Evolutionary conservation across 2,888 invertebrate species (phyloP).

Genomic region (Hyles lineata): DNA sequence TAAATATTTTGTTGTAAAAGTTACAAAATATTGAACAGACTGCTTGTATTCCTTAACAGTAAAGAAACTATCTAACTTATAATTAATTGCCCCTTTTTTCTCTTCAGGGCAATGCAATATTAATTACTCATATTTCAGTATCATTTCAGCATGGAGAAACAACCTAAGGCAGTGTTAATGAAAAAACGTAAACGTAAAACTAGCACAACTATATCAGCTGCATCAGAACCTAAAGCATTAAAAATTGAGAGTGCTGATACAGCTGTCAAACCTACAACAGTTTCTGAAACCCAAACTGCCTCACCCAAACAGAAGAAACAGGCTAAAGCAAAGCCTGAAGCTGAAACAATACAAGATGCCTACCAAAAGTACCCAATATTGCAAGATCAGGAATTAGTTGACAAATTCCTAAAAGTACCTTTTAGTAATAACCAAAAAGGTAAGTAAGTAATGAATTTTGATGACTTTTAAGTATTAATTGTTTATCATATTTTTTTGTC

Average conservation of each 20-base stretch:
- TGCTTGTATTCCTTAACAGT: no score
- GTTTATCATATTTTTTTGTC: no score
- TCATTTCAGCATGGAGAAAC: constrained; percentile 46
- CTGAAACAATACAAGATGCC: constrained; percentile 40
- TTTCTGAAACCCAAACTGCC: not conserved
- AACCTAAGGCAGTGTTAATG: constrained; percentile 32
- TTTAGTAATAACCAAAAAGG: constrained; percentile 79
- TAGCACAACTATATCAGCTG: constrained; percentile 31
- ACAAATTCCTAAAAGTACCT: constrained; percentile 59
- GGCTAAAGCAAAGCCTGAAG: constrained; percentile 27
- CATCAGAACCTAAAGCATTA: constrained; percentile 42
- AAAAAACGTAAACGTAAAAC: constrained; percentile 49
- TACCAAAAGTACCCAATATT: constrained; percentile 61
- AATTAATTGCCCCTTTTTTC: not conserved
- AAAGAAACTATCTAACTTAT: not conserved
- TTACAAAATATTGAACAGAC: no score
- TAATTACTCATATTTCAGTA: not conserved
- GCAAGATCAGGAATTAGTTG: constrained; percentile 59
- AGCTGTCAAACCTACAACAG: not conserved
- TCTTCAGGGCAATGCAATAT: not conserved
- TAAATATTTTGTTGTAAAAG: no score
- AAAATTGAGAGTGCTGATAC: constrained; percentile 36
- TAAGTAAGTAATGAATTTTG: constrained; percentile 39
- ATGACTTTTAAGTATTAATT: not conserved
- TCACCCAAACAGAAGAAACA: not conserved